A percentile compares a stretch with the other conserved stretches of the same genome.
Evolutionary conservation across 2,113 vertebrate species (phyloP).

Genomic region (Sylvia atricapilla): DNA sequence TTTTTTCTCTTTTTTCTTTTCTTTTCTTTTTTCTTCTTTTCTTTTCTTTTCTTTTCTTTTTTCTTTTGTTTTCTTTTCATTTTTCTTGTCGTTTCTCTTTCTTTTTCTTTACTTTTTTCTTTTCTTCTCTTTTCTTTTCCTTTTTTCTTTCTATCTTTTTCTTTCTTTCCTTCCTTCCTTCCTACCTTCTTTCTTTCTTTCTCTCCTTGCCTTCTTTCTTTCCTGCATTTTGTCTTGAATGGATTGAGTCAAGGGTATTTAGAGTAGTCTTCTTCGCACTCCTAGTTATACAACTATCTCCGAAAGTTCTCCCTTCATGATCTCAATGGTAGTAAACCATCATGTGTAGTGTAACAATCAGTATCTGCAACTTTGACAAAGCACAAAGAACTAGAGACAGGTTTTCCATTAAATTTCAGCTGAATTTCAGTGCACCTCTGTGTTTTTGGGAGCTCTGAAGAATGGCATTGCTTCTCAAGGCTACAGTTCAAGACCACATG

Average conservation of each 20-base stretch:
- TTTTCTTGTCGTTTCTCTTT: rapidly evolving
- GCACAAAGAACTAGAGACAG: background rate
- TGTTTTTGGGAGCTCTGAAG: background rate
- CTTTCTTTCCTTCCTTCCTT: rapidly evolving
- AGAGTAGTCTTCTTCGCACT: background rate
- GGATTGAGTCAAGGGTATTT: background rate
- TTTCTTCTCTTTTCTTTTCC: rapidly evolving
- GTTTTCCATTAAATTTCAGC: background rate
- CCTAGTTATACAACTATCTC: background rate
- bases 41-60: background rate
- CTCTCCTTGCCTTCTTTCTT: no score
- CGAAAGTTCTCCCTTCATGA: background rate
- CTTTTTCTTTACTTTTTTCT: no score
- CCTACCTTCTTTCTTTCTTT: no score
- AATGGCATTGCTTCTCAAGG: background rate
- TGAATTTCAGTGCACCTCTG: background rate
- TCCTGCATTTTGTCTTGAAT: background rate
- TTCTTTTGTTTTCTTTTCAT: rapidly evolving
- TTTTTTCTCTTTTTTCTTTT: no score
- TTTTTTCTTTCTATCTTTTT: no score
- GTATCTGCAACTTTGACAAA: background rate
- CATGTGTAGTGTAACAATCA: background rate
- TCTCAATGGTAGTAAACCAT: background rate
- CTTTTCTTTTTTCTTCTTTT: rapidly evolving
- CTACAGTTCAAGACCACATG: background rate